Conservation (phyloP, 2,888 invertebrate species). For the Lasioglossum morio region DNA sequence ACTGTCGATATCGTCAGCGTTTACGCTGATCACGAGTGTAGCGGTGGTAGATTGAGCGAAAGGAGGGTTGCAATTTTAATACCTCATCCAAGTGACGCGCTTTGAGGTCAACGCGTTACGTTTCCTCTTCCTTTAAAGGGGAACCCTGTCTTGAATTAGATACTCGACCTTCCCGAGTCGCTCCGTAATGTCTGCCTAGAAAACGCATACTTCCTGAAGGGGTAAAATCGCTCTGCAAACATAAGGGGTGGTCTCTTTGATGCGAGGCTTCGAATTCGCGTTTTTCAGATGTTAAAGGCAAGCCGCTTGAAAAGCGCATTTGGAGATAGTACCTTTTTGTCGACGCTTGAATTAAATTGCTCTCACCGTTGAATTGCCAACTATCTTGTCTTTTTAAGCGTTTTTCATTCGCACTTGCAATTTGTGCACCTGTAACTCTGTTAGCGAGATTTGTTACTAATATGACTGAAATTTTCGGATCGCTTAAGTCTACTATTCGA, state of each 20-base stretch:
- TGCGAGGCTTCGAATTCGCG: neutral
- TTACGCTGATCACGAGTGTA: neutral
- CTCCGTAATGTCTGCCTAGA: constrained; percentile 41
- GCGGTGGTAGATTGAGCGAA: constrained; percentile 1
- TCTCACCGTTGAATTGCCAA: neutral
- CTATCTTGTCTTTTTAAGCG: neutral
- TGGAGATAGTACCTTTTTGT: neutral
- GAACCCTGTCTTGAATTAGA: constrained; percentile 15
- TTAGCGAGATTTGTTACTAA: neutral
- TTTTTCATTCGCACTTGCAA: neutral
- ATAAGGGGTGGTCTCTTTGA: constrained; percentile 27
- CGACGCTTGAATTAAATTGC: neutral
- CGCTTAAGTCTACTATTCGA: no score
- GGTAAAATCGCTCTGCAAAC: constrained; percentile 30
- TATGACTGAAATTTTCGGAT: no score
- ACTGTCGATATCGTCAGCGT: neutral
- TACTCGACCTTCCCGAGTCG: neutral
- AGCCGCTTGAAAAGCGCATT: neutral
- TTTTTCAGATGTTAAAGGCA: neutral
- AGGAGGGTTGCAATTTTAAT: constrained; percentile 46
- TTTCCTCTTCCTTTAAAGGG: constrained; percentile 54
- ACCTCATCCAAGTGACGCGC: constrained; percentile 27
- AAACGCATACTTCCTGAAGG: constrained; percentile 21
- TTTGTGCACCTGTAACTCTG: neutral
- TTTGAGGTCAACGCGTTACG: constrained; percentile 47